Conservation (phyloP, 2,797 vertebrate genomes). For the Acanthurus lineatus region DNA sequence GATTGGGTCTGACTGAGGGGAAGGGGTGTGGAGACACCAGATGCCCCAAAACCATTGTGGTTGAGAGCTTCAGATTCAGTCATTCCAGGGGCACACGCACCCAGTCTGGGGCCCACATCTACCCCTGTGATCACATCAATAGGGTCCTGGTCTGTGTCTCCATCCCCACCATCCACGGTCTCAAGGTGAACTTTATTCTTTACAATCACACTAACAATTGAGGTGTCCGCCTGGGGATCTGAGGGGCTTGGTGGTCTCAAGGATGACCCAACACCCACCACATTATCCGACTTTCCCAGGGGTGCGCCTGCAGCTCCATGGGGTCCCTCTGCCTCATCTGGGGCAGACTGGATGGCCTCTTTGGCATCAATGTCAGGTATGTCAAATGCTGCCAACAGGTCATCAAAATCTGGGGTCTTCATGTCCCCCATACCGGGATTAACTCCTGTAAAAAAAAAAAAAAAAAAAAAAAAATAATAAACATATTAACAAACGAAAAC, state of each 20-base stretch:
- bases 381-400: conserved; percentile 98
- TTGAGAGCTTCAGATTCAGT: conserved; percentile 77
- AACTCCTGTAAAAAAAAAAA: conserved; percentile 77
- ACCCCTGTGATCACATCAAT: conserved; percentile 80
- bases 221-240: conserved; percentile 88
- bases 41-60: conserved; percentile 86
- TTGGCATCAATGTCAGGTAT: conserved; percentile 98
- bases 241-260: conserved; percentile 83
- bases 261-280: conserved; percentile 78
- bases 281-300: conserved; percentile 83
- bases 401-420: conserved; percentile 99
- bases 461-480: not conserved
- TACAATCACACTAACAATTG: conserved; percentile 96
- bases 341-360: conserved; percentile 94
- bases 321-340: conserved; percentile 91
- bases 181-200: conserved; percentile 96
- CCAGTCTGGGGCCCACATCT: conserved; percentile 79
- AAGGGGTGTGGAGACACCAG: conserved; percentile 78
- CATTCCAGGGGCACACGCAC: conserved; percentile 76
- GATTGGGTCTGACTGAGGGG: conserved; percentile 82
- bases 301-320: conserved; percentile 78
- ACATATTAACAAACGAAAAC: too few species aligned
- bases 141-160: conserved; percentile 78
- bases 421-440: conserved; percentile 96
- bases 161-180: conserved; percentile 78